These are phyloP conservation scores for Schizopygopsis malacanthus DNA, from an alignment of 2,797 vertebrate species.

Conservation along the genomic window DNA sequence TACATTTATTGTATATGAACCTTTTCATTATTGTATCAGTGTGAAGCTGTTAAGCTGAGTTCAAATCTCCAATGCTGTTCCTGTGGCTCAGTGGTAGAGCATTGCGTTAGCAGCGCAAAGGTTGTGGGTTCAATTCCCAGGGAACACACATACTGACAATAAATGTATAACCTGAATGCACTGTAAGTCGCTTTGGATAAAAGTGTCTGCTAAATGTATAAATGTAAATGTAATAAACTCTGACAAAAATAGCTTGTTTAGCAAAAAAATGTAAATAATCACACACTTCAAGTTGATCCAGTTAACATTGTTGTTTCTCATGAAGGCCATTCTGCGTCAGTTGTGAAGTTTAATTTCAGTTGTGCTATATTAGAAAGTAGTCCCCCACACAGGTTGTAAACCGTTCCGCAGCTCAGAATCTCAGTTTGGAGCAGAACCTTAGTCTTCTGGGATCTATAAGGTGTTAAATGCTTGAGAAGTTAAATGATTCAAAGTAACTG, in stretches of 20 bases:
- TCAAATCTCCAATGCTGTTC: no score
- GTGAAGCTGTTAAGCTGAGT: no score
- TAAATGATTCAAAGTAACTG: conserved; percentile 9
- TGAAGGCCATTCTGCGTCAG: background rate
- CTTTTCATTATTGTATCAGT: background rate
- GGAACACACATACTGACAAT: no score
- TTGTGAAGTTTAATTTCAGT: background rate
- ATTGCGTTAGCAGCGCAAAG: no score
- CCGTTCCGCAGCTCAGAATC: background rate
- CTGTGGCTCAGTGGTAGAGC: no score
- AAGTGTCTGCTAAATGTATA: no score
- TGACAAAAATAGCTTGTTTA: background rate
- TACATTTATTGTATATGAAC: background rate
- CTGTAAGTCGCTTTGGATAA: no score
- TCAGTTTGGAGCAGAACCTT: background rate
- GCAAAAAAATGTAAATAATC: background rate
- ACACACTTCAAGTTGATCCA: background rate
- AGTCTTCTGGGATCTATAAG: background rate
- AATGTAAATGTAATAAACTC: background rate
- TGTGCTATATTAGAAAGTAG: background rate
- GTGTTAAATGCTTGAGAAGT: background rate
- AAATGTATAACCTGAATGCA: no score
- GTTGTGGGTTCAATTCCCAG: no score
- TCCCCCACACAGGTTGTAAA: background rate
- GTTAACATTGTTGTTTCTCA: background rate